A percentile compares a stretch with the other conserved stretches of the same genome.
These are phyloP conservation scores for Tanytarsus gracilentus DNA, from an alignment of 2,888 invertebrate genomes.

Conservation along the genomic window DNA sequence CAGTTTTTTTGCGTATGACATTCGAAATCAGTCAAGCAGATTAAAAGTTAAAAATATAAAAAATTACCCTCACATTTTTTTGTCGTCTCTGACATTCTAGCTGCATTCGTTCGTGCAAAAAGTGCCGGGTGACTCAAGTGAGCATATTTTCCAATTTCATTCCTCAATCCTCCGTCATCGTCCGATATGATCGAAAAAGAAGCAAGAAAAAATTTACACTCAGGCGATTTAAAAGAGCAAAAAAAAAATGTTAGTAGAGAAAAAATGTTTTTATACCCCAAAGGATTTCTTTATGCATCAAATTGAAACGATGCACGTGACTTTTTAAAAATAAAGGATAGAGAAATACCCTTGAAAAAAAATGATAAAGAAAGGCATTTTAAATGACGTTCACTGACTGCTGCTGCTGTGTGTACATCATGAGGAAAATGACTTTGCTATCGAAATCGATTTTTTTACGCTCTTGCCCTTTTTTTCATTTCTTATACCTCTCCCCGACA, in stretches of 20 bases:
- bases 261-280: conserved; percentile 20
- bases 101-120: no score
- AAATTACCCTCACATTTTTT: no score
- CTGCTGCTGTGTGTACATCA: background rate
- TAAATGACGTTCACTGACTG: conserved; percentile 11
- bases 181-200: no score
- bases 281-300: conserved; percentile 27
- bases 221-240: conserved; percentile 18
- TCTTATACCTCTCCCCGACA: no score
- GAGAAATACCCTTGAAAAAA: conserved; percentile 26
- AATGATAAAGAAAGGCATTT: conserved; percentile 13
- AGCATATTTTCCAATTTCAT: background rate
- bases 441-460: conserved; percentile 19
- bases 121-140: no score
- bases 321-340: conserved; percentile 18
- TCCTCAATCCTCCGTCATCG: background rate
- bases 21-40: no score
- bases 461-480: background rate
- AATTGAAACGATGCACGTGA: conserved; percentile 27
- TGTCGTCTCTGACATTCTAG: no score
- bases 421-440: conserved; percentile 25
- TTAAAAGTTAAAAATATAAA: no score
- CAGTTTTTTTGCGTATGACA: no score
- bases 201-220: conserved; percentile 10
- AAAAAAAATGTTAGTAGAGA: background rate